Evolutionary conservation across 2,113 vertebrate species (phyloP), one percentile per base, ranked within the genome.

Genomic region (Balaenoptera acutorostrata): DNA sequence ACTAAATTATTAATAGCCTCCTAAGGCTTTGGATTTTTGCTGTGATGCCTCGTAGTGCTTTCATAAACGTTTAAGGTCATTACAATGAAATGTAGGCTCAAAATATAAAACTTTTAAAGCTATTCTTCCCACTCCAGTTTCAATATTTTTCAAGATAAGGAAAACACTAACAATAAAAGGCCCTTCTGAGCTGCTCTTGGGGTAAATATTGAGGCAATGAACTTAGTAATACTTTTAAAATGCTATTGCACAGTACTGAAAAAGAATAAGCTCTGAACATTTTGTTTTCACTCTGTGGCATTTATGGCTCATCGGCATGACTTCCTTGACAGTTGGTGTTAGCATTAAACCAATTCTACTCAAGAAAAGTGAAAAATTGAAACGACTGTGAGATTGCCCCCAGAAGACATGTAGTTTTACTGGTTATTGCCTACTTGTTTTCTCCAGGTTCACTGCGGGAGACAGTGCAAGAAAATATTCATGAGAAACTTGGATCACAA

Each of bases 1-100:
- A 72, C 83, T 96, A 72, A 92, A 93, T 93, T 93, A 95, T 93
- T 97, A 97, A 96, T 80, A 97, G 83, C 17, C 59, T 92, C 92
- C 69, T 14, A 90, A 93, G 90, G 74, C 18, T 84, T 96, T 80
- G 64, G 55, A 6, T 49, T 95, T 96, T 96, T 12, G 61, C 39
- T 92, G 68, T 41, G 23, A 88, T 96, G 75, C 27, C 57, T 78
- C n/a, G 2, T 21, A 84, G 81, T 21, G 41, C 39, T 92, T 90
- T 94, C 68, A 64, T 63, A 72, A 84, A 92, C 84, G 21, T 90
- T 92, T 96, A 84, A 97, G 59, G 81, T 61, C 17, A 63, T 89
- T 90, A 90, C 75, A 81, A 87, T 87, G 74, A 92, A 90, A 97
- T 75, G 1, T n/a, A 81, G n/a, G 13, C 17, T 93, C 78, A 84